These are phyloP conservation scores for Chrysolina americana DNA, from an alignment of 2,888 invertebrate species.

Conservation along the genomic window DNA sequence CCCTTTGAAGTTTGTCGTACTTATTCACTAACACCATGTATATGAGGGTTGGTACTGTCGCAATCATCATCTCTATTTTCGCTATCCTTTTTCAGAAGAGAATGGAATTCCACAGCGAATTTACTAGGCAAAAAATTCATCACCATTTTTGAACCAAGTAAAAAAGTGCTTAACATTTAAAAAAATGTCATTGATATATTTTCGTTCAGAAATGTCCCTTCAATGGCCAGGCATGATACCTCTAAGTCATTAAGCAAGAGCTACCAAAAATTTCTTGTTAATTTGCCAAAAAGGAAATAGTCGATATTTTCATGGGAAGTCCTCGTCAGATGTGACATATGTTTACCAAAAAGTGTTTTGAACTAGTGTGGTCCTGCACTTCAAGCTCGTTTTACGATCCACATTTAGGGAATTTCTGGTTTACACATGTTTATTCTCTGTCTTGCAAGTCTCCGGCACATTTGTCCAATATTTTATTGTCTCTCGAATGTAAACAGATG, in stretches of 20 bases:
- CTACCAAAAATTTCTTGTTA: slow-evolving; percentile 39
- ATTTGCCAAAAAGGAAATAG: slow-evolving; percentile 45
- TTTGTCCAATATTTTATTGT: slow-evolving; percentile 47
- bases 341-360: slow-evolving; percentile 43
- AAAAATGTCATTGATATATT: no score
- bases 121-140: no score
- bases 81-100: no score
- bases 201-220: background rate
- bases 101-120: no score
- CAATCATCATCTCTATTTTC: no score
- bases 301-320: slow-evolving; percentile 43
- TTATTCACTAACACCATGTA: no score
- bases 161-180: no score
- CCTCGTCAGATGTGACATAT: slow-evolving; percentile 46
- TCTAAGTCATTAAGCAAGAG: slow-evolving; percentile 34
- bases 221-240: slow-evolving; percentile 32
- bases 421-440: slow-evolving; percentile 44
- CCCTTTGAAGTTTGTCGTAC: no score
- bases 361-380: slow-evolving; percentile 43
- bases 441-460: slow-evolving; percentile 37
- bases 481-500: slow-evolving; percentile 45
- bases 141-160: no score
- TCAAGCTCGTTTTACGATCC: slow-evolving; percentile 43
- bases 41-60: no score
- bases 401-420: slow-evolving; percentile 48